Conservation (phyloP, 2,888 invertebrate species). For the Heliothis peltigera region DNA sequence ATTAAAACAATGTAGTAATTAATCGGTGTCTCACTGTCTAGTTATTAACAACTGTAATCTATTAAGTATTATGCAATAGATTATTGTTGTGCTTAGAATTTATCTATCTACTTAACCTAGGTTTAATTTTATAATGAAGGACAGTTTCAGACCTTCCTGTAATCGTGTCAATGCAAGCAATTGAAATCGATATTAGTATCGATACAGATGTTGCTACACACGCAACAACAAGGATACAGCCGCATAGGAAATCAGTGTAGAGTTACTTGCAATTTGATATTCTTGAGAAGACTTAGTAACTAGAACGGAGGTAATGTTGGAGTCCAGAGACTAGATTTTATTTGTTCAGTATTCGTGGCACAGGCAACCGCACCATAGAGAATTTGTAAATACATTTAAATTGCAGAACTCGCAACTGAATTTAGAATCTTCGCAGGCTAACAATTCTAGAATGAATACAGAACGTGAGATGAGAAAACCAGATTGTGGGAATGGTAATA, state of each 20-base stretch:
- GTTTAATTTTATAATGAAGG: constrained; percentile 23
- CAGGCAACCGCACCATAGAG: constrained; percentile 18
- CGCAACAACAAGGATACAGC: constrained; percentile 43
- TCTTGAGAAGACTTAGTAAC: constrained; percentile 59
- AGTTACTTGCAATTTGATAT: constrained; percentile 64
- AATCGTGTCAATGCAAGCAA: constrained; percentile 38
- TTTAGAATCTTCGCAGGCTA: constrained; percentile 9
- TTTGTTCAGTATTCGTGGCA: constrained; percentile 26
- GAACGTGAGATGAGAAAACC: constrained; percentile 36
- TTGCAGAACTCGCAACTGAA: constrained; percentile 25
- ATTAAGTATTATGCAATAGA: not conserved
- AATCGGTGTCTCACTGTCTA: constrained; percentile 15
- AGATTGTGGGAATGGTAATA: constrained; percentile 14
- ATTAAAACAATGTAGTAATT: constrained; percentile 13
- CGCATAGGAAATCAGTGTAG: constrained; percentile 52
- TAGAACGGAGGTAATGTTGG: constrained; percentile 30
- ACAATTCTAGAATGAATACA: constrained; percentile 36
- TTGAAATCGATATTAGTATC: constrained; percentile 43
- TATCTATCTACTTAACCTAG: constrained; percentile 5
- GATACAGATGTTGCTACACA: constrained; percentile 39
- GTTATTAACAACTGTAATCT: not conserved
- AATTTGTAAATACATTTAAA: constrained; percentile 29
- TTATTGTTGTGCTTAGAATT: not conserved
- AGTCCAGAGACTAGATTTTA: constrained; percentile 28
- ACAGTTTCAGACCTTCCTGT: constrained; percentile 32